Base-by-base conservation (phyloP, 2,797 vertebrate genomes). In the Channallabes apus region DNA sequence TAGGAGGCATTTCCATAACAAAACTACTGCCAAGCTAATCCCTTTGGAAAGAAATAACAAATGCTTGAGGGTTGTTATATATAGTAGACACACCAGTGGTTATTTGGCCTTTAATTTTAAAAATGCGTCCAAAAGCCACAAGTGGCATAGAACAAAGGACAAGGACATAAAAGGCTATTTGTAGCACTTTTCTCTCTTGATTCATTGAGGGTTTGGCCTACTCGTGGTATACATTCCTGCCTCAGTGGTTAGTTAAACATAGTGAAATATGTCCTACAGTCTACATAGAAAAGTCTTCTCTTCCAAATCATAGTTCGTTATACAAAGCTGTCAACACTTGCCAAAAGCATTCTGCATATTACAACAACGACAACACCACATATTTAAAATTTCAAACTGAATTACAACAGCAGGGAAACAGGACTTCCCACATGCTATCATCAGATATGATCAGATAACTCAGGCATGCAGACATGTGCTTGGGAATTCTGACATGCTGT, bases 211-310 rank as follows among this genome's bases (percentile, higher is more conserved):
- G 83, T 87, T 89, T 89, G 87, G 88, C 86, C 90, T 88, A 82
- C 84, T 85, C 46, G 69, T 51, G 67, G 84, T 86, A 84, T 82
- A 86, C 92, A 94, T 95, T 93, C 93, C 92, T 90, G 65, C 88
- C 89, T 86, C 82, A 54, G 86, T 82, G 91, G 83, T 90, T 89
- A 91, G 92, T 89, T 88, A 86, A 93, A 91, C 91, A 85, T 87
- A 89, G 90, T 65, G 84, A 84, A 85, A 84, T 91, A 87, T 90
- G 92, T 90, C 90, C 24, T 24, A 41, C 51, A 58, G 32, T 62
- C 27, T 27, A 62, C 35, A 54, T 14, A 79, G 65, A 15, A 79
- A 58, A 84, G 22, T 20, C 76, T 62, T 38, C 76, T 79, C 77
- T 79, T 64, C 59, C 62, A 61, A 41, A 79, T 41, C 14, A 62